A percentile compares a stretch with the other conserved stretches of the same genome.
Evolutionary conservation across 2,113 vertebrate species (phyloP).

Genomic region (Carettochelys insculpta): DNA sequence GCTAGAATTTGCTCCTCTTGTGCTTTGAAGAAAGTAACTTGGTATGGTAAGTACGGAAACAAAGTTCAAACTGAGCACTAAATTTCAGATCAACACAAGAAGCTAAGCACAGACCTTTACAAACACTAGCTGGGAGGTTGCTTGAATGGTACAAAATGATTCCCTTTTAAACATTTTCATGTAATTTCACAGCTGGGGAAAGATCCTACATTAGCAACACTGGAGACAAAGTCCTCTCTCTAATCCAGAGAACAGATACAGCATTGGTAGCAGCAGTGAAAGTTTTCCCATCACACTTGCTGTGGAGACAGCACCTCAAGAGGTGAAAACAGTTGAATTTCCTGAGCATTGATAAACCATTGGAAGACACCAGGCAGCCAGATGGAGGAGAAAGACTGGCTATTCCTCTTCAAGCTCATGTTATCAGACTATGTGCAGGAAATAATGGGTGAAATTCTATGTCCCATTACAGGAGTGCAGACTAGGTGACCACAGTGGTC

Average conservation of each 20-base stretch:
- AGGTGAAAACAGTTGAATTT: neutral
- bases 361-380: neutral
- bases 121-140: neutral
- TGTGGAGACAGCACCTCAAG: neutral
- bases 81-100: neutral
- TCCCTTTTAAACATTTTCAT: neutral
- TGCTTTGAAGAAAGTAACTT: slow-evolving; percentile 59
- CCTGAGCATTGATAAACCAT: neutral
- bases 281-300: neutral
- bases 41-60: slow-evolving; percentile 50
- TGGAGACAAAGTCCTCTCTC: fast-evolving
- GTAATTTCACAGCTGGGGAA: neutral
- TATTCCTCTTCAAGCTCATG: slow-evolving; percentile 34
- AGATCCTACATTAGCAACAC: neutral
- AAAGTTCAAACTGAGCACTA: slow-evolving; percentile 45
- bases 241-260: neutral
- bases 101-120: slow-evolving; percentile 15
- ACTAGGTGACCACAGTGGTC: neutral
- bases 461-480: neutral
- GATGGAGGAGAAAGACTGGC: neutral
- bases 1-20: slow-evolving; percentile 55
- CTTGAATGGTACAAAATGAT: slow-evolving; percentile 6
- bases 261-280: neutral
- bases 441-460: neutral
- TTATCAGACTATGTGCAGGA: neutral